Evolutionary conservation across 2,888 invertebrate genomes (phyloP), one percentile per base, ranked within the genome.

Genomic region (Melieria crassipennis): DNA sequence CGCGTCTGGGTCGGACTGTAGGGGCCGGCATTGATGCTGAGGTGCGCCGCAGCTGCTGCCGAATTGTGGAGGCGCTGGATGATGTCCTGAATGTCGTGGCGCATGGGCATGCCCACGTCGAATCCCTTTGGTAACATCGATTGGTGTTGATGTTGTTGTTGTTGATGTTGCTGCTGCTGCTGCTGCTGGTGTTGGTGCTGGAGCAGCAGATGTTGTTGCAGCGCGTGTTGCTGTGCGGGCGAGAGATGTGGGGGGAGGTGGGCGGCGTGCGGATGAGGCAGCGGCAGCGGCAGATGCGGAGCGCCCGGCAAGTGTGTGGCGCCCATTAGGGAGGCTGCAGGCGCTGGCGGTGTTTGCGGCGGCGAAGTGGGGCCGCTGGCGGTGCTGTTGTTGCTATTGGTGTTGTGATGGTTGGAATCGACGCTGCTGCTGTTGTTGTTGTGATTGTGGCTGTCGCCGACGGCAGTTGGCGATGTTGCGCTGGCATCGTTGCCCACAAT

Each of bases 401-500:
- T 52, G 52, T 52, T 52, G 84, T 42, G 84, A 82, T 4, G 83
- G 83, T 11, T 82, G 76, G 69, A 83, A 83, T 9, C 77, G 82
- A 58, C n/a, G 9, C 64, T 73, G 9, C 65, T 73, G 57, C 58
- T 66, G n/a, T 71, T 69, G 45, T 65, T 75, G 56, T 72, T 72
- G 52, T 72, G 73, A 52, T 71, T 68, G 72, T 61, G 72, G 42
- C 16, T 60, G 16, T 72, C 73, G 70, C 75, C 75, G 75, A 76
- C 78, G 74, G 79, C 72, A 58, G 76, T 79, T 58, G 75, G 70
- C 43, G 70, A 73, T n/a, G 76, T 46, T 65, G 66, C 64, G 66
- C 69, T 70, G 62, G 79, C 79, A 79, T 87, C 85, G 76, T 92
- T 93, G 79, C 96, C 96, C 78, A 96, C 96, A 85, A 96, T 96